A percentile compares a stretch with the other conserved stretches of the same genome.
These are phyloP conservation scores for Coilia nasus DNA, from an alignment of 2,797 vertebrate genomes.

Conservation along the genomic window DNA sequence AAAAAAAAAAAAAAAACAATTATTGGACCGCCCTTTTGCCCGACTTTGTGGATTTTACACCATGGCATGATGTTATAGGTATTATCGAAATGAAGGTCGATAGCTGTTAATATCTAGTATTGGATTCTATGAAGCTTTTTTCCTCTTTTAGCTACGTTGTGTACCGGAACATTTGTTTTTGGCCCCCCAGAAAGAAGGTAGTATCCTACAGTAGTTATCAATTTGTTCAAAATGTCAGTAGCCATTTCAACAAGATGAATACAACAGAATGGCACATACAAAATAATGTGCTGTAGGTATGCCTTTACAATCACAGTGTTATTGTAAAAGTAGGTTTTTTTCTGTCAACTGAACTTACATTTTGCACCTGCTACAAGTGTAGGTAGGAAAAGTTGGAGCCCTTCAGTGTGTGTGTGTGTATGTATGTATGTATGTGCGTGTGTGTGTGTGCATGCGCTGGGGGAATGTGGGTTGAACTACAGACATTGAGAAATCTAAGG, in stretches of 20 bases:
- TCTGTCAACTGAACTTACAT: background rate
- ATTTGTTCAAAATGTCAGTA: too few species aligned
- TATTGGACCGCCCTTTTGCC: too few species aligned
- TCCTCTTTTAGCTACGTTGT: background rate
- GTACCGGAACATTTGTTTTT: background rate
- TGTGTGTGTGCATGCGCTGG: background rate
- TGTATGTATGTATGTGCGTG: background rate
- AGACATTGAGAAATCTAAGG: background rate
- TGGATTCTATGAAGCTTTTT: background rate
- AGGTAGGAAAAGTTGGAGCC: background rate
- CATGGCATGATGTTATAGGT: background rate
- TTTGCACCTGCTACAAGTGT: background rate
- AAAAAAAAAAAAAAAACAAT: too few species aligned
- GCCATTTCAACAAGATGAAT: background rate
- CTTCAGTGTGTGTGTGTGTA: background rate
- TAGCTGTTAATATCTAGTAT: background rate
- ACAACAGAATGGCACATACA: background rate
- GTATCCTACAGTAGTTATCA: too few species aligned
- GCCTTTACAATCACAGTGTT: background rate
- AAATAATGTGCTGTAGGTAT: background rate
- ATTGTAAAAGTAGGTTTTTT: background rate
- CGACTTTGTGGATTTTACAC: too few species aligned
- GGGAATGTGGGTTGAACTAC: slow-evolving; percentile 47
- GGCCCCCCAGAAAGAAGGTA: too few species aligned
- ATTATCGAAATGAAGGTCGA: background rate